These are phyloP conservation scores for Mormyrops boulengeri DNA, from an alignment of 2,797 vertebrate species.

Conservation along the genomic window DNA sequence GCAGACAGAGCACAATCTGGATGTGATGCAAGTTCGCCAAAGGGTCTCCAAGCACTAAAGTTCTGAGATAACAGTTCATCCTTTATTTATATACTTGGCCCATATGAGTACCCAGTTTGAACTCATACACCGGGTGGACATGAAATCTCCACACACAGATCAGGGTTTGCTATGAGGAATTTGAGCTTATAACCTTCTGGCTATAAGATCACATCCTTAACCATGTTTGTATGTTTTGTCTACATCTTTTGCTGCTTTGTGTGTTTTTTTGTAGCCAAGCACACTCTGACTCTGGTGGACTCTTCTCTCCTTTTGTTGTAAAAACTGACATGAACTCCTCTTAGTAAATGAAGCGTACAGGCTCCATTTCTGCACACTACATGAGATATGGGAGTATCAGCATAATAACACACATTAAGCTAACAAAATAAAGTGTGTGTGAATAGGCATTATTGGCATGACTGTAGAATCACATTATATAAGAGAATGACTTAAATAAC, in stretches of 20 bases:
- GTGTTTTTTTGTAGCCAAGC: not conserved
- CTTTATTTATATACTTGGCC: not conserved
- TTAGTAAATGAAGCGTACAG: not conserved
- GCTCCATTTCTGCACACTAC: not conserved
- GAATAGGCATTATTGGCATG: not conserved
- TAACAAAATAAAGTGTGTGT: not conserved
- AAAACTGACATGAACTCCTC: not conserved
- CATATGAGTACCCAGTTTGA: not conserved
- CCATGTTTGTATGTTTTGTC: not conserved
- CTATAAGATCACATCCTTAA: not conserved
- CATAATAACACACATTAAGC: not conserved
- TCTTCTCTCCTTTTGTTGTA: not conserved
- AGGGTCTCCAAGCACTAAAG: not conserved
- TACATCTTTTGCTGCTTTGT: not conserved
- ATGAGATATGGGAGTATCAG: not conserved
- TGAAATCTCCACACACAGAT: not conserved
- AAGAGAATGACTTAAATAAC: not conserved
- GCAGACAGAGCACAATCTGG: not conserved
- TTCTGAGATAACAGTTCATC: not conserved
- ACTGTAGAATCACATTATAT: not conserved
- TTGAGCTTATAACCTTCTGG: not conserved
- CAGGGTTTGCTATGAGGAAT: not conserved
- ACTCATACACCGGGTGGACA: not conserved
- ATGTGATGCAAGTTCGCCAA: not conserved
- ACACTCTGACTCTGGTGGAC: not conserved